Evolutionary conservation across 2,888 invertebrate genomes (phyloP).

Genomic region (Ectobius pallidus): DNA sequence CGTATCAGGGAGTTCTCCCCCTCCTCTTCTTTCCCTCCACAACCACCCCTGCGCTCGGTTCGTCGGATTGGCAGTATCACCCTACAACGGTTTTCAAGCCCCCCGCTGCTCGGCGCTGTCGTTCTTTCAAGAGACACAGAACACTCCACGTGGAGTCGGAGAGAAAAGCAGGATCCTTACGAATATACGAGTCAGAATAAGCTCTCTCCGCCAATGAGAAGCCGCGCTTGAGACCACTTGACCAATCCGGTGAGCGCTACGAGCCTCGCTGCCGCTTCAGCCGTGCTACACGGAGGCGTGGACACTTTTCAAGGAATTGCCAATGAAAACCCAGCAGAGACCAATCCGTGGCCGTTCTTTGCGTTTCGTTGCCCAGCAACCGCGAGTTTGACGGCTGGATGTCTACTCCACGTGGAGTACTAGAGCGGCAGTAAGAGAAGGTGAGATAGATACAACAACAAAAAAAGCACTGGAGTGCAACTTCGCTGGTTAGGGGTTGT

Average conservation of each 20-base stretch:
- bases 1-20: conserved; percentile 42
- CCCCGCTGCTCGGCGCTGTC: conserved; percentile 23
- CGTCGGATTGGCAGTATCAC: conserved; percentile 44
- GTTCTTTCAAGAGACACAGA: conserved; percentile 27
- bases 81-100: conserved; percentile 39
- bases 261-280: conserved; percentile 35
- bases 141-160: conserved; percentile 46
- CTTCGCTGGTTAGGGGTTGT: conserved; percentile 42
- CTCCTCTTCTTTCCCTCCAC: conserved; percentile 16
- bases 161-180: conserved; percentile 21
- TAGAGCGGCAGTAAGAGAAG: background rate
- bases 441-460: conserved; percentile 28
- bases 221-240: conserved; percentile 41
- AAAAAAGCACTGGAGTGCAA: conserved; percentile 42
- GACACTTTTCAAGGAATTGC: conserved; percentile 41
- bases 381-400: conserved; percentile 33
- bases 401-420: conserved; percentile 46
- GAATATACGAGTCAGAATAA: conserved; percentile 34
- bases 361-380: conserved; percentile 45
- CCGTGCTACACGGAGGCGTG: conserved; percentile 39
- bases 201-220: conserved; percentile 24
- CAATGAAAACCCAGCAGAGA: conserved; percentile 42
- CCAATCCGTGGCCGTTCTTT: conserved; percentile 44
- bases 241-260: conserved; percentile 38
- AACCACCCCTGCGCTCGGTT: conserved; percentile 21